Evolutionary conservation across 2,888 invertebrate species (phyloP), one percentile per base, ranked within the genome.

Genomic region (Ecliptopera silaceata): DNA sequence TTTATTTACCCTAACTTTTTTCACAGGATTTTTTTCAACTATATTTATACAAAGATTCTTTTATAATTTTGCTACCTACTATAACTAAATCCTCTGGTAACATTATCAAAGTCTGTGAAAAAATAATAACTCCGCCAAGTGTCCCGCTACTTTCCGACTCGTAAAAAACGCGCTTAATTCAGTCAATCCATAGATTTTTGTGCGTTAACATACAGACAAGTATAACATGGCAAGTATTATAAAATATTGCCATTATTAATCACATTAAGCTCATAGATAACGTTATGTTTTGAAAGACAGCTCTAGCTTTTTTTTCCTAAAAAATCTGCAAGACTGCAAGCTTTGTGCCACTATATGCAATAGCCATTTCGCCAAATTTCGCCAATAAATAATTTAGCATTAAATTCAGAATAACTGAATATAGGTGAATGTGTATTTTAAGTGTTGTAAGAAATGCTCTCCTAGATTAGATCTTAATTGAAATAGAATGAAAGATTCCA

Each of bases 151-250:
- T 43, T 48, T 38, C 43, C 29, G 20, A 31, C 42, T 22, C 4
- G 18, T 36, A 11, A 32, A 39, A 15, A 29, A 41, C n/a, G n/a
- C n/a, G 34, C 42, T 58, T 45, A 51, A 56, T 55, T 18, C 56
- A 59, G 44, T 47, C 50, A 47, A 59, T n/a, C n/a, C n/a, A n/a
- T n/a, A 47, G 47, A 50, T 39, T 29, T 26, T 56, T 41, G 43
- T 54, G 18, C 15, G 48, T 26, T 58, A 34, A 20, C 45, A 26
- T n/a, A 39, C 47, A 48, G 42, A 42, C 31, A 38, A 50, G 41
- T 51, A 38, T 56, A 43, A 34, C 52, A 20, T 39, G 26, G 15
- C 41, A 41, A 55, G 31, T 11, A 17, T 12, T 29, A n/a, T 31
- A 4, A 10, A 17, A 45, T 13, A 3, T 34, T 46, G 26, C 6